Evolutionary conservation across 2,888 invertebrate species (phyloP).

Genomic region (Mechanitis mazaeus): DNA sequence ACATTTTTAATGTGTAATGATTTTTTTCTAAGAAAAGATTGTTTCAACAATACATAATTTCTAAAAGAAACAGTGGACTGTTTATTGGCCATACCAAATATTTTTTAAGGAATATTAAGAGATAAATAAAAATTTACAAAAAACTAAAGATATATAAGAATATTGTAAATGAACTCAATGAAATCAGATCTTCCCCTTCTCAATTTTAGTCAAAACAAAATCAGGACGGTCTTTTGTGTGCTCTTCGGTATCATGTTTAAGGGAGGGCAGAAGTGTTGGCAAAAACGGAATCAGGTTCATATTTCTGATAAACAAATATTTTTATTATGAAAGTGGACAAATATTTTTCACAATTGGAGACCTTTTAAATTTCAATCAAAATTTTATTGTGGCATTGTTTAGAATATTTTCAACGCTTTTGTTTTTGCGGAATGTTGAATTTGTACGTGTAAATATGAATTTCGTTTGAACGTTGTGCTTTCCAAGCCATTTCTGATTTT

Average conservation of each 20-base stretch:
- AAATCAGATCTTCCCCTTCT: slow-evolving; percentile 57
- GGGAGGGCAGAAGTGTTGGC: slow-evolving; percentile 37
- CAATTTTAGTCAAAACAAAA: slow-evolving; percentile 74
- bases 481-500: neutral
- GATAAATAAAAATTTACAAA: neutral
- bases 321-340: slow-evolving; percentile 12
- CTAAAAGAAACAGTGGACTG: too few species aligned
- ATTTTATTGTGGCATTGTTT: neutral
- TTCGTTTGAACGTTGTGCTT: neutral
- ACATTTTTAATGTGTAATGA: too few species aligned
- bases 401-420: neutral
- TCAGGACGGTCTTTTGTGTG: slow-evolving; percentile 67
- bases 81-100: too few species aligned
- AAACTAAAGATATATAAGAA: slow-evolving; percentile 24
- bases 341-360: slow-evolving; percentile 10
- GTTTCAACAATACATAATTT: too few species aligned
- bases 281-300: slow-evolving; percentile 21
- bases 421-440: slow-evolving; percentile 1
- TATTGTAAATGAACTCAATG: slow-evolving; percentile 58
- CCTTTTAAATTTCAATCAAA: slow-evolving; percentile 9
- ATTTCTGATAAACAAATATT: slow-evolving; percentile 24
- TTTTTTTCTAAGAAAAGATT: too few species aligned
- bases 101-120: neutral
- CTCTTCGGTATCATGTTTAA: slow-evolving; percentile 70
- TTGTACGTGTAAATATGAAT: neutral